These are phyloP conservation scores for Drosophila borborema DNA, from an alignment of 2,888 invertebrate species.

Conservation along the genomic window DNA sequence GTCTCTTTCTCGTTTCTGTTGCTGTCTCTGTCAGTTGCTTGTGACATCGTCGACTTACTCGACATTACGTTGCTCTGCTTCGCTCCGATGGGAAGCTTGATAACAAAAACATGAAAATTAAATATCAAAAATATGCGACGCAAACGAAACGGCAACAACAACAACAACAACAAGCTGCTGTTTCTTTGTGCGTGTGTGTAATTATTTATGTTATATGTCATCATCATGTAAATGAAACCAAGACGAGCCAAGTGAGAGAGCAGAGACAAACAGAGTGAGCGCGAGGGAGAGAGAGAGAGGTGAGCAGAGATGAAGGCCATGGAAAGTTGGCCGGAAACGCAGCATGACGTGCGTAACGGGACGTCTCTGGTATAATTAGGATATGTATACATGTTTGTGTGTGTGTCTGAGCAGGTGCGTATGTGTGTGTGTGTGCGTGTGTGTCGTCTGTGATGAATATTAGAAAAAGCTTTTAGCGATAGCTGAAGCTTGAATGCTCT, in stretches of 20 bases:
- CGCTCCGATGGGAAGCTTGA: constrained; percentile 36
- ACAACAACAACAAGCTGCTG: constrained; percentile 18
- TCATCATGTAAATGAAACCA: constrained; percentile 74
- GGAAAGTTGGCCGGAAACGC: constrained; percentile 56
- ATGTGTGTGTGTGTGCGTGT: background rate
- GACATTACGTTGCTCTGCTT: constrained; percentile 32
- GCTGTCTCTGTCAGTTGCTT: background rate
- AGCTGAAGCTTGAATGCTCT: background rate
- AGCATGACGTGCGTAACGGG: constrained; percentile 49
- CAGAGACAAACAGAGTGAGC: background rate
- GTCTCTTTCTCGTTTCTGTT: background rate
- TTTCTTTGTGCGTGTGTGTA: constrained; percentile 56
- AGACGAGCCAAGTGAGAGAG: constrained; percentile 18
- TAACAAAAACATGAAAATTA: constrained; percentile 66
- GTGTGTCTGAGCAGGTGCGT: background rate
- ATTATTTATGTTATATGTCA: constrained; percentile 73
- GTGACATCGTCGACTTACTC: constrained; percentile 1
- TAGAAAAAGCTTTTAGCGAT: background rate
- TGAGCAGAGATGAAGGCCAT: constrained; percentile 25
- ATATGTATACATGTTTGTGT: constrained; percentile 18
- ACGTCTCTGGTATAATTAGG: constrained; percentile 50
- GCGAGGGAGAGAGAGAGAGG: background rate
- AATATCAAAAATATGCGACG: constrained; percentile 67
- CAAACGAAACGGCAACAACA: constrained; percentile 22
- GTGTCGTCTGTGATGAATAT: background rate